A percentile compares a stretch with the other conserved stretches of the same genome.
These are phyloP conservation scores for Nyctibius bracteatus DNA, from an alignment of 2,113 vertebrate species.

Conservation along the genomic window DNA sequence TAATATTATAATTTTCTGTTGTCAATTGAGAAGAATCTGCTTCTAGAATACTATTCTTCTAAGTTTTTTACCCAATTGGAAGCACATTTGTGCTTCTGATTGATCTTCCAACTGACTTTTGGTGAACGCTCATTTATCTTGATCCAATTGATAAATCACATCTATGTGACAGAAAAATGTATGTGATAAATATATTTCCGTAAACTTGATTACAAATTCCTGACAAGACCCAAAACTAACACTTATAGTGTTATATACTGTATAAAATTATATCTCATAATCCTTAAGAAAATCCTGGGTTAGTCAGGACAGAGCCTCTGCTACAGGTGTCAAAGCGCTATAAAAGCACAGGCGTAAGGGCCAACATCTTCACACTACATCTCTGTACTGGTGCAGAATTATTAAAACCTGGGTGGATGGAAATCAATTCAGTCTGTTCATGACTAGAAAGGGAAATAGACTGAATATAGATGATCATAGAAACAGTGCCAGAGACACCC, in stretches of 20 bases:
- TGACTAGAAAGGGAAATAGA: background rate
- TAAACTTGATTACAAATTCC: background rate
- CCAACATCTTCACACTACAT: background rate
- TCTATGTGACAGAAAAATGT: background rate
- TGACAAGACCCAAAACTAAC: background rate
- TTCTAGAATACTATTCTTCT: background rate
- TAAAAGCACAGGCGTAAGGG: background rate
- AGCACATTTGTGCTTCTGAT: background rate
- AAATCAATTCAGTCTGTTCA: background rate
- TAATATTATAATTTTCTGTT: background rate
- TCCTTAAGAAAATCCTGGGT: background rate
- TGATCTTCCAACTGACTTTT: background rate
- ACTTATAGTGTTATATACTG: background rate
- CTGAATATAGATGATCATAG: background rate
- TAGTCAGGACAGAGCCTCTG: background rate
- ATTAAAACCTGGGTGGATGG: background rate
- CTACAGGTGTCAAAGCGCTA: background rate
- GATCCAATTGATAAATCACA: background rate
- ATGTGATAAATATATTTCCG: background rate
- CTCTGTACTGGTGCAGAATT: background rate
- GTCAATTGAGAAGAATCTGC: background rate
- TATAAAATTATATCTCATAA: background rate
- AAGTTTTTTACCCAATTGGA: background rate
- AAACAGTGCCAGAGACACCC: background rate
- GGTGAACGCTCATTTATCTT: background rate